Percentiles rank a stretch among this genome's conserved stretches.
phyloP scores from a whole-genome alignment of 2,113 vertebrate genomes.

The Antechinus flavipes region DNA sequence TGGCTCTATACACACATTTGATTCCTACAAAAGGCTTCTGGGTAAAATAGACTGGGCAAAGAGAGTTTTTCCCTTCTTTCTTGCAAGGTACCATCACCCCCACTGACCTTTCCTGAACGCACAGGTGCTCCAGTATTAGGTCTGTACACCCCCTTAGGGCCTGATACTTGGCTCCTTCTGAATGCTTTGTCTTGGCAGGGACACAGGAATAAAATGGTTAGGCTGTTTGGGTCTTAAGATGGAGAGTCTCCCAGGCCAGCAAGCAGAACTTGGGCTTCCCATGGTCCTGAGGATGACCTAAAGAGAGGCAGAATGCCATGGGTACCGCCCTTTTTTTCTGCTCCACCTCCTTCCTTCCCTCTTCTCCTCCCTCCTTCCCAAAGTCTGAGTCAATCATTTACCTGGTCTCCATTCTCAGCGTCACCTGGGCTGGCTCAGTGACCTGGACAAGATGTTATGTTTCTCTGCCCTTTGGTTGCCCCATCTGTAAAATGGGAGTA shows the following conservation, averaged over 20 bases:
- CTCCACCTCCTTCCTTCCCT: not conserved
- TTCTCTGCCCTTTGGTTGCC: not conserved
- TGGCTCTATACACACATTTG: slow-evolving; percentile 39
- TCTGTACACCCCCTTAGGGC: slow-evolving; percentile 42
- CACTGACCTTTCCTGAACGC: slow-evolving; percentile 38
- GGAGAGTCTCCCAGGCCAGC: not conserved
- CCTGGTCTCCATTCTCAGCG: not conserved
- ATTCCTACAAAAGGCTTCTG: slow-evolving; percentile 46
- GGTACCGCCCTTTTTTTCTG: not conserved
- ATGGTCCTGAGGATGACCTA: no score
- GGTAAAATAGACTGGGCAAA: slow-evolving; percentile 36
- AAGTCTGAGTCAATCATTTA: not conserved
- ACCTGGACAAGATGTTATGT: not conserved
- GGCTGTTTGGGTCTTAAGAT: slow-evolving; percentile 26
- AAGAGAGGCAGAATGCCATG: not conserved
- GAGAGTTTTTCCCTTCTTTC: slow-evolving; percentile 24
- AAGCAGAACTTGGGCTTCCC: not conserved
- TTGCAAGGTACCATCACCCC: not conserved
- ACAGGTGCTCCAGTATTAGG: slow-evolving; percentile 45
- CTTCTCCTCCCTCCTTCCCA: not conserved
- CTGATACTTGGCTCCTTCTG: slow-evolving; percentile 36
- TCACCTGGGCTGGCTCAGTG: slow-evolving; percentile 1
- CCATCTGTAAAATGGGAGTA: not conserved
- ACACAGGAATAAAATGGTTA: slow-evolving; percentile 23
- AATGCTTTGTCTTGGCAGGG: slow-evolving; percentile 50